Evolutionary conservation across 2,113 vertebrate genomes (phyloP).

Genomic region (Forbesichthys papilliferus): DNA sequence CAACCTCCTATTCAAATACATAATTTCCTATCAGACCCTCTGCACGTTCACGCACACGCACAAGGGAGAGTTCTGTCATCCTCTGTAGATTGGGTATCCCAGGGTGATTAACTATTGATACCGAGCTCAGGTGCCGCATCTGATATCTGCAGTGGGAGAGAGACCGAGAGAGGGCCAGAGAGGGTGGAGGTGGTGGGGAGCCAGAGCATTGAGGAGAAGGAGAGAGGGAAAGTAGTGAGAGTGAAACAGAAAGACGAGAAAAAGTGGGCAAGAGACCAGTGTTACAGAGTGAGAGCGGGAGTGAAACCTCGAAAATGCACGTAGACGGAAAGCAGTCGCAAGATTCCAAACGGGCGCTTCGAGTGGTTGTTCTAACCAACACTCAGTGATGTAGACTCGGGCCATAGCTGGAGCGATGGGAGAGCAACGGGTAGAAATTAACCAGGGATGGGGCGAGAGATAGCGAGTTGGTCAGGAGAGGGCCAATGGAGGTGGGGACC

Average conservation of each 20-base stretch:
- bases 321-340: background rate
- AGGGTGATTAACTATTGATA: conserved; percentile 75
- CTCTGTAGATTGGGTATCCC: conserved; percentile 74
- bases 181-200: background rate
- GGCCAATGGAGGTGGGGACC: conserved; percentile 1
- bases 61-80: conserved; percentile 59
- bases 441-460: conserved; percentile 15
- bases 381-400: conserved; percentile 52
- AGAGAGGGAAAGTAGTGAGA: conserved; percentile 12
- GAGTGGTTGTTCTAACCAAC: background rate
- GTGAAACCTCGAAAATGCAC: background rate
- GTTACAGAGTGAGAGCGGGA: conserved; percentile 7
- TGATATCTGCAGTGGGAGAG: conserved; percentile 56
- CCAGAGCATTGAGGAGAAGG: background rate
- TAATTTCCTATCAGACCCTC: too few species aligned
- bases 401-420: conserved; percentile 47
- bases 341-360: background rate
- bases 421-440: conserved; percentile 28
- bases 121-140: conserved; percentile 68
- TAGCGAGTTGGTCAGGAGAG: conserved; percentile 9
- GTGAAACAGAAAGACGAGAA: conserved; percentile 6
- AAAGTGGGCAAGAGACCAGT: conserved; percentile 19
- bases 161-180: background rate
- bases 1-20: too few species aligned
- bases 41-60: too few species aligned